These are phyloP conservation scores for Elanoides forficatus DNA, from an alignment of 2,113 vertebrate species.

Conservation along the genomic window DNA sequence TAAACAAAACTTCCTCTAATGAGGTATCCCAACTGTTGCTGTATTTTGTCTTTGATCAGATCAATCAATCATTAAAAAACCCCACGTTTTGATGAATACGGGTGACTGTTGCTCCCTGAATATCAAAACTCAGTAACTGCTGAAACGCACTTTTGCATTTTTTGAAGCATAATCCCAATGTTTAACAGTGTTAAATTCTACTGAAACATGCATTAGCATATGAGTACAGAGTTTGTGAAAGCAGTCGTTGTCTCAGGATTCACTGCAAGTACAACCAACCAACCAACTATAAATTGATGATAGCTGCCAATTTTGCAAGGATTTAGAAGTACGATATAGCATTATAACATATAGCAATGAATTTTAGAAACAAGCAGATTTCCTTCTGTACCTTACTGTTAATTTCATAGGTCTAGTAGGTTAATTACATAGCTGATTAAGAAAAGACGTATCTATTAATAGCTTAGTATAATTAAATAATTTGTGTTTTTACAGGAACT, in stretches of 20 bases:
- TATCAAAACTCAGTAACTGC: background rate
- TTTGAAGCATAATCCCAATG: background rate
- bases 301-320: background rate
- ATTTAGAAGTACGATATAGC: background rate
- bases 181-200: background rate
- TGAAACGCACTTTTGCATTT: background rate
- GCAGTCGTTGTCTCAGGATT: background rate
- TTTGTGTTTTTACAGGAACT: background rate
- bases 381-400: background rate
- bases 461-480: background rate
- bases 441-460: background rate
- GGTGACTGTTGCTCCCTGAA: background rate
- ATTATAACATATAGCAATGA: background rate
- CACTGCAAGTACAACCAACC: background rate
- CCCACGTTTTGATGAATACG: fast-evolving
- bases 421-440: background rate
- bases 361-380: background rate
- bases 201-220: background rate
- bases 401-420: background rate
- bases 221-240: background rate
- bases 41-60: background rate
- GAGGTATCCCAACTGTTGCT: background rate
- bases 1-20: background rate
- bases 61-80: background rate
- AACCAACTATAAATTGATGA: background rate